A percentile compares a stretch with the other conserved stretches of the same genome.
phyloP scores from a whole-genome alignment of 2,797 vertebrate genomes.

The Poecilia wingei region DNA sequence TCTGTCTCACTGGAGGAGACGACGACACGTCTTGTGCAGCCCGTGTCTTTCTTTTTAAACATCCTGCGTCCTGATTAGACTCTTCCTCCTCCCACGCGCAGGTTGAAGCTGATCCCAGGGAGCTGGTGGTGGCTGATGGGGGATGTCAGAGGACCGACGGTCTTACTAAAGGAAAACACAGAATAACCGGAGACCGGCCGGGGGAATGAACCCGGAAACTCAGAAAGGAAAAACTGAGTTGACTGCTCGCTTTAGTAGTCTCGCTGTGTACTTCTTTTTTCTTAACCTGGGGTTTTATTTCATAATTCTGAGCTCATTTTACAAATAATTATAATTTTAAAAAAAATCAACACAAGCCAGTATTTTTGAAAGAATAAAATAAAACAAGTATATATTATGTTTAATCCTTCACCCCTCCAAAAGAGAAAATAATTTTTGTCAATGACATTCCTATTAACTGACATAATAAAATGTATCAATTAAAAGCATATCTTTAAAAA shows the following conservation, averaged over 20 bases:
- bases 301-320: not conserved
- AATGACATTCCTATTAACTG: not conserved
- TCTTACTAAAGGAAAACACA: not conserved
- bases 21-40: slow-evolving; percentile 62
- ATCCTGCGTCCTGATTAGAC: slow-evolving; percentile 57
- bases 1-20: slow-evolving; percentile 57
- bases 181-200: not conserved
- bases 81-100: slow-evolving; percentile 46
- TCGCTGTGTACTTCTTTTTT: not conserved
- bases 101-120: slow-evolving; percentile 38
- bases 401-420: not conserved
- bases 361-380: not conserved
- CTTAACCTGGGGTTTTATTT: not conserved
- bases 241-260: not conserved
- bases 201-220: not conserved
- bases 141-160: slow-evolving; percentile 38
- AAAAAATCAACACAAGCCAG: not conserved
- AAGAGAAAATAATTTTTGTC: not conserved
- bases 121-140: slow-evolving; percentile 19
- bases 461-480: not conserved
- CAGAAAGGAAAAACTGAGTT: not conserved
- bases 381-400: no score
- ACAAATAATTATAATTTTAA: not conserved
- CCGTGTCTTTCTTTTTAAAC: slow-evolving; percentile 66
- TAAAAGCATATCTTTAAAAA: not conserved